Conservation (phyloP, 2,888 invertebrate genomes). For the Spatulosminthurus flaviceps region DNA sequence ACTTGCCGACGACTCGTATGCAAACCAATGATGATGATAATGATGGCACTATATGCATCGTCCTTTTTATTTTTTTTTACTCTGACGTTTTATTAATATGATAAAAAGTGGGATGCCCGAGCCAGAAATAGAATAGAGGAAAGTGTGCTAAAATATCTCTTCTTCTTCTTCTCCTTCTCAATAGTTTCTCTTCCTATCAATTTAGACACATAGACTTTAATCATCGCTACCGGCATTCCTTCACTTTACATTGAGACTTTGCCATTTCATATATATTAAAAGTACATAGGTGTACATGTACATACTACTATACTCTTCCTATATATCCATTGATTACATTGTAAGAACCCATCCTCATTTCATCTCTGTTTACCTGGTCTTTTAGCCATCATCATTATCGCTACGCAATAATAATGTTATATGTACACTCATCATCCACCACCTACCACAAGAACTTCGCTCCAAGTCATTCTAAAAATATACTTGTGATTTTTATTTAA, state of each 20-base stretch:
- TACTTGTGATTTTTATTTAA: too few species aligned
- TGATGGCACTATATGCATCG: not conserved
- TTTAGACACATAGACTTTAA: slow-evolving; percentile 34
- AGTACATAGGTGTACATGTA: too few species aligned
- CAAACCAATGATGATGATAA: not conserved
- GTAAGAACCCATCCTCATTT: slow-evolving; percentile 36
- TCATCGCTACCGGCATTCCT: slow-evolving; percentile 46
- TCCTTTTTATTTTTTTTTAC: not conserved
- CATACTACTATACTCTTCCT: too few species aligned
- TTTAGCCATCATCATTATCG: slow-evolving; percentile 18
- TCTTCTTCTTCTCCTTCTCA: too few species aligned
- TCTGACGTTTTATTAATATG: slow-evolving; percentile 46
- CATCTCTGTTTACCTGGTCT: slow-evolving; percentile 28
- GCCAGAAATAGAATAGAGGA: slow-evolving; percentile 55
- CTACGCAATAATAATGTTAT: too few species aligned
- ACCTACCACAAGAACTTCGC: not conserved
- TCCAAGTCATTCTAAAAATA: slow-evolving; percentile 19
- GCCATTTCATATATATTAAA: not conserved
- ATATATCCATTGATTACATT: not conserved
- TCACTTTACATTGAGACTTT: not conserved
- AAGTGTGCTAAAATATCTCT: slow-evolving; percentile 51
- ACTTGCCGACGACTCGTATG: not conserved
- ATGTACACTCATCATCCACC: not conserved
- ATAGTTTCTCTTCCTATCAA: slow-evolving; percentile 50
- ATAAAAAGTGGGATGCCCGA: slow-evolving; percentile 49